phyloP scores from a whole-genome alignment of 2,888 invertebrate species.

The Tenthredo mesomela region DNA sequence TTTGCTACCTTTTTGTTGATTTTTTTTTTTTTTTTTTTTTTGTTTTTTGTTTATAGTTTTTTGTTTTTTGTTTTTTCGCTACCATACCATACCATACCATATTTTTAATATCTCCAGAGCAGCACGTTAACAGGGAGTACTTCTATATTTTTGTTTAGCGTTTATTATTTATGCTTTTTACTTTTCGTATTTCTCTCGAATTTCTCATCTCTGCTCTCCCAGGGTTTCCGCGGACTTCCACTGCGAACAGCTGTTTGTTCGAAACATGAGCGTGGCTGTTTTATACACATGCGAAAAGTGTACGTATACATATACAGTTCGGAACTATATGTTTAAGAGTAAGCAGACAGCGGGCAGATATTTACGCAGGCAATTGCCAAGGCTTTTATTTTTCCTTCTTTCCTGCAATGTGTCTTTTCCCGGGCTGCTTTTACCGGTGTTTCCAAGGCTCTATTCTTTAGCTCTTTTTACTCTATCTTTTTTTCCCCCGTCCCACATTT shows the following conservation, averaged over 20 bases:
- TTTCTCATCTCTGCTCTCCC: constrained; percentile 2
- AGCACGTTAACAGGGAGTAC: constrained; percentile 54
- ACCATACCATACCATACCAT: no score
- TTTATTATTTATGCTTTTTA: not conserved
- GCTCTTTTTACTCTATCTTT: constrained; percentile 13
- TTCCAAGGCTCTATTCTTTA: constrained; percentile 17
- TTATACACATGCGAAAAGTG: not conserved
- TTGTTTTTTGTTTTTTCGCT: not conserved
- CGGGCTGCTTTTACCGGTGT: constrained; percentile 52
- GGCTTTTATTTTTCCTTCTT: constrained; percentile 40
- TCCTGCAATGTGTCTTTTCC: constrained; percentile 42
- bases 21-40: not conserved
- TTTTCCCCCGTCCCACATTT: not conserved
- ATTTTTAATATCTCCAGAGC: constrained; percentile 42
- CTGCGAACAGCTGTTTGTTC: constrained; percentile 41
- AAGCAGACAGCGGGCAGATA: constrained; percentile 1
- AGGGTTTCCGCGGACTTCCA: not conserved
- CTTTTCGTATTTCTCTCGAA: constrained; percentile 1
- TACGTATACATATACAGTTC: not conserved
- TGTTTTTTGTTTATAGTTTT: not conserved
- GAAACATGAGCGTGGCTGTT: not conserved
- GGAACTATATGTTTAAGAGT: not conserved
- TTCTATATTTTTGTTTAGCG: constrained; percentile 51
- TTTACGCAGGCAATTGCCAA: constrained; percentile 44
- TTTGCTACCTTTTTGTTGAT: constrained; percentile 1